A percentile compares a stretch with the other conserved stretches of the same genome.
Evolutionary conservation across 2,888 invertebrate species (phyloP).

Genomic region (Crepidodera aurea): DNA sequence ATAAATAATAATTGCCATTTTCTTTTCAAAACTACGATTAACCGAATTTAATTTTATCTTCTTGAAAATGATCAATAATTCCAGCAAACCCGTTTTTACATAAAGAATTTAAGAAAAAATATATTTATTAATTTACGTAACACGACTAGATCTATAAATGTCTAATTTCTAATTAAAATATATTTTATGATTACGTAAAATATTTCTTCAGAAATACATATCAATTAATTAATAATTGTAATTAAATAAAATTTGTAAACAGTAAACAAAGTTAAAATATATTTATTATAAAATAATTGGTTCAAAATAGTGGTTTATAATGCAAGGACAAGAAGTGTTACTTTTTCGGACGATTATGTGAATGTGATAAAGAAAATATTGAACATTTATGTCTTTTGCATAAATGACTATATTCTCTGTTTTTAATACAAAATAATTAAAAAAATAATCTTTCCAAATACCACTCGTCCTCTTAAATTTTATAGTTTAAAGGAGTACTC

Average conservation of each 20-base stretch:
- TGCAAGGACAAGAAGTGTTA: too few relatives aligned
- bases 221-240: not conserved
- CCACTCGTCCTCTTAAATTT: too few relatives aligned
- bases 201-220: not conserved
- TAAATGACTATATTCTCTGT: too few relatives aligned
- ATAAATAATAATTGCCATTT: too few relatives aligned
- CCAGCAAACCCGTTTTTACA: not conserved
- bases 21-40: too few relatives aligned
- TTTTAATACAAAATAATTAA: too few relatives aligned
- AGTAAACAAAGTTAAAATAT: not conserved
- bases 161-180: constrained; percentile 1
- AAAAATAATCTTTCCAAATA: too few relatives aligned
- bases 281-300: not conserved
- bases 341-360: too few relatives aligned
- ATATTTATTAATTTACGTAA: constrained; percentile 8
- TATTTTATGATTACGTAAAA: constrained; percentile 4
- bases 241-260: not conserved
- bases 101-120: not conserved
- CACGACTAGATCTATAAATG: constrained; percentile 2
- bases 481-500: too few relatives aligned
- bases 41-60: too few relatives aligned
- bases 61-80: not conserved
- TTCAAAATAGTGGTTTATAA: not conserved
- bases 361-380: too few relatives aligned
- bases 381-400: too few relatives aligned